Evolutionary conservation across 2,797 vertebrate species (phyloP).

Genomic region (Enteromius afrohamiltoni): DNA sequence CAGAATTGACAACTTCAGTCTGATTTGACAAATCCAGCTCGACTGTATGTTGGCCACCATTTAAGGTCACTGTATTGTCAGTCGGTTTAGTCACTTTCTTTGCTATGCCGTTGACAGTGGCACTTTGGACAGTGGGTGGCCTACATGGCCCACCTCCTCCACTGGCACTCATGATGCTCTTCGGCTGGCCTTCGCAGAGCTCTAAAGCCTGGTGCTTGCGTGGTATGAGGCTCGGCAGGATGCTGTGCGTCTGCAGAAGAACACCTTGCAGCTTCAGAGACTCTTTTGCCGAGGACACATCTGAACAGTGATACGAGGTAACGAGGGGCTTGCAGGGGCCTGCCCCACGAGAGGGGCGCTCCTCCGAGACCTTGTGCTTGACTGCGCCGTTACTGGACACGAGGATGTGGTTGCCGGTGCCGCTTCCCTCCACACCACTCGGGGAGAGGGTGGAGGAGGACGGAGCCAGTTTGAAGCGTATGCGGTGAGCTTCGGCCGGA

Average conservation of each 20-base stretch:
- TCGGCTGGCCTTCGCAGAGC: conserved; percentile 85
- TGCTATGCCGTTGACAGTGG: conserved; percentile 84
- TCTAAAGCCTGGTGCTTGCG: conserved; percentile 73
- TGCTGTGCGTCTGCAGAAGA: conserved; percentile 82
- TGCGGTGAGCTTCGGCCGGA: conserved; percentile 91
- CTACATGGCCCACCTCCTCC: conserved; percentile 67
- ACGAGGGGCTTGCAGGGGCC: conserved; percentile 80
- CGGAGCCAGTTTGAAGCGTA: conserved; percentile 92
- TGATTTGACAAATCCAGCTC: conserved; percentile 62
- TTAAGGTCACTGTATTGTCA: conserved; percentile 62
- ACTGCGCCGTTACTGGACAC: conserved; percentile 81
- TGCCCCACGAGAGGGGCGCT: conserved; percentile 53
- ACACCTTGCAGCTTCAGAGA: conserved; percentile 86
- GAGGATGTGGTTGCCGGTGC: conserved; percentile 81
- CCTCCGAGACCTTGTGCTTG: conserved; percentile 75
- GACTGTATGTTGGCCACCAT: conserved; percentile 44
- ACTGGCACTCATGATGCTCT: conserved; percentile 81
- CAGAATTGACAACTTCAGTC: conserved; percentile 70
- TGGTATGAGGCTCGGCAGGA: conserved; percentile 74
- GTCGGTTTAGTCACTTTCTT: conserved; percentile 82
- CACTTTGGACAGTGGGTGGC: conserved; percentile 56
- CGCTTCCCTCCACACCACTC: conserved; percentile 85
- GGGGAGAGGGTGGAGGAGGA: conserved; percentile 87
- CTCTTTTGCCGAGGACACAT: conserved; percentile 82
- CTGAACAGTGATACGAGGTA: conserved; percentile 85